phyloP scores from a whole-genome alignment of 2,888 invertebrate species.

The Escarpia spicata region DNA sequence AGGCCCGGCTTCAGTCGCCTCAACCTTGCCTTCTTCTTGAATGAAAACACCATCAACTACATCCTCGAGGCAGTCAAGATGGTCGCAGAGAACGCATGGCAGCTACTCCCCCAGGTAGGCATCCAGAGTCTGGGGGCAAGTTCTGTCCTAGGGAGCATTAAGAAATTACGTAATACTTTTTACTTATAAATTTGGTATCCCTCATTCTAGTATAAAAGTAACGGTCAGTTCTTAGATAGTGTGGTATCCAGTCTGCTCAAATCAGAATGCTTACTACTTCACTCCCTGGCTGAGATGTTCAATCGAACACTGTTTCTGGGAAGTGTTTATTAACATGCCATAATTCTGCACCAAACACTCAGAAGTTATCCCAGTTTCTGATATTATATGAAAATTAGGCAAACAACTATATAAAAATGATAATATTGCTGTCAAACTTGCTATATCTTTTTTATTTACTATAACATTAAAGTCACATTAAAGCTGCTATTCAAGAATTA shows the following conservation, averaged over 20 bases:
- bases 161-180: background rate
- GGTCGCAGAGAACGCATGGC: slow-evolving; percentile 89
- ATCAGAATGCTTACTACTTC: too few species aligned
- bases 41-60: slow-evolving; percentile 81
- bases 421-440: too few species aligned
- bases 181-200: slow-evolving; percentile 17
- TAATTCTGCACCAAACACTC: too few species aligned
- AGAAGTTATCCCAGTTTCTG: too few species aligned
- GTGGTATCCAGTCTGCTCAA: too few species aligned
- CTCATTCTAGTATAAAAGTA: background rate
- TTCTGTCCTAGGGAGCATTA: background rate
- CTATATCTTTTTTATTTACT: too few species aligned
- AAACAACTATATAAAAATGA: too few species aligned
- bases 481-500: background rate
- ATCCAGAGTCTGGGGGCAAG: background rate
- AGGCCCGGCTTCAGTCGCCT: slow-evolving; percentile 85
- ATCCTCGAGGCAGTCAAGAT: slow-evolving; percentile 85
- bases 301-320: too few species aligned
- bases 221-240: background rate
- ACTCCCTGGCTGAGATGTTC: too few species aligned
- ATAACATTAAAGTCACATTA: too few species aligned
- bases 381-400: too few species aligned
- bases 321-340: too few species aligned
- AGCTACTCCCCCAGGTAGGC: slow-evolving; percentile 75
- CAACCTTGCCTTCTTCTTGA: slow-evolving; percentile 86